phyloP scores from a whole-genome alignment of 1,140 invertebrate genomes.

The Drosophila hydei region DNA sequence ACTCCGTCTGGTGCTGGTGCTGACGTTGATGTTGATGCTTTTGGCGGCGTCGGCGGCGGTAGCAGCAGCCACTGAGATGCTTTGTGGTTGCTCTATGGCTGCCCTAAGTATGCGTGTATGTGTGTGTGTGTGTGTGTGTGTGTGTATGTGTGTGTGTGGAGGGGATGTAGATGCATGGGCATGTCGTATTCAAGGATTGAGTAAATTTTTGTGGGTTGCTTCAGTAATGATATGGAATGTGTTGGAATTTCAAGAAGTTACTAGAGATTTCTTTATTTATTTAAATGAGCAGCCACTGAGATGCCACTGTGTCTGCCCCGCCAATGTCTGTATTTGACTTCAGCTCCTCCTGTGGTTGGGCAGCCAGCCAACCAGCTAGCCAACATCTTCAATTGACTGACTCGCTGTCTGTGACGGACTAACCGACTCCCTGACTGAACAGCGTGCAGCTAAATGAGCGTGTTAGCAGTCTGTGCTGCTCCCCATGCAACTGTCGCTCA shows the following conservation, averaged over 20 bases:
- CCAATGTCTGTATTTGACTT: slow-evolving; percentile 33
- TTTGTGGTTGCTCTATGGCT: slow-evolving; percentile 44
- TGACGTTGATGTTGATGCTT: slow-evolving; percentile 75
- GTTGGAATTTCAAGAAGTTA: slow-evolving; percentile 83
- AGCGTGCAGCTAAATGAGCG: slow-evolving; percentile 73
- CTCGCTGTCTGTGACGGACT: slow-evolving; percentile 41
- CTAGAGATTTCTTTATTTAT: slow-evolving; percentile 83
- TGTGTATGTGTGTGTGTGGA: slow-evolving; percentile 27
- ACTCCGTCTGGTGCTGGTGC: slow-evolving; percentile 54
- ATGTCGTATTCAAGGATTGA: slow-evolving; percentile 80
- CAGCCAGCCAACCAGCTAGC: slow-evolving; percentile 41
- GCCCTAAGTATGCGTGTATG: slow-evolving; percentile 27
- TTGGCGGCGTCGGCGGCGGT: slow-evolving; percentile 42
- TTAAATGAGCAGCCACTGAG: slow-evolving; percentile 77
- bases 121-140: slow-evolving; percentile 20
- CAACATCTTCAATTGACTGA: slow-evolving; percentile 75
- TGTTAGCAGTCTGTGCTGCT: slow-evolving; percentile 66
- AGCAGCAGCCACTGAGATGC: slow-evolving; percentile 54
- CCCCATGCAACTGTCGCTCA: slow-evolving; percentile 36
- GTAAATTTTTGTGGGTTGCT: slow-evolving; percentile 80
- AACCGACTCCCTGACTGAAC: slow-evolving; percentile 52
- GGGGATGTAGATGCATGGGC: slow-evolving; percentile 28
- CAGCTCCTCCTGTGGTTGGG: slow-evolving; percentile 42
- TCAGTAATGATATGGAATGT: slow-evolving; percentile 82
- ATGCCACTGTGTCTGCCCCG: slow-evolving; percentile 43